Percentiles rank a stretch among this genome's conserved stretches.
Conservation (phyloP, 2,113 vertebrate species). For the Nibea albiflora region DNA sequence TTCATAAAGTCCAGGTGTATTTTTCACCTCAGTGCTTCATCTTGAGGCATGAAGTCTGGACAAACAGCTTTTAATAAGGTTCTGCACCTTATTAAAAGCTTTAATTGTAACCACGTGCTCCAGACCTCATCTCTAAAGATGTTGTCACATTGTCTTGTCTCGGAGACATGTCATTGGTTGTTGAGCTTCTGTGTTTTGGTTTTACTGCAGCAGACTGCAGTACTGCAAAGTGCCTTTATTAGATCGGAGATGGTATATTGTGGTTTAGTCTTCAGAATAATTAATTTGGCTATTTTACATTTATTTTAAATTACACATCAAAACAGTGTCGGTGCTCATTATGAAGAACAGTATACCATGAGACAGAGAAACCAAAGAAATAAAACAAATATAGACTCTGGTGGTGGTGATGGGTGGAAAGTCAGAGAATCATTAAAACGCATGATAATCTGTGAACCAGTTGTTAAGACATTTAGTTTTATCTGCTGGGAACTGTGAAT, state of each 20-base stretch:
- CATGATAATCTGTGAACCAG: background rate
- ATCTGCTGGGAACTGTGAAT: background rate
- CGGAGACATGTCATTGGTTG: background rate
- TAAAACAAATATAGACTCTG: background rate
- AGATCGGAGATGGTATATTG: background rate
- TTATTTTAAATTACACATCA: background rate
- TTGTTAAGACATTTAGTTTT: background rate
- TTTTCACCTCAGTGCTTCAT: slow-evolving; percentile 10
- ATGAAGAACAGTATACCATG: slow-evolving; percentile 4
- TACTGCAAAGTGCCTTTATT: background rate
- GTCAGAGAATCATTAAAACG: background rate
- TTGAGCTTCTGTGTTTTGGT: slow-evolving; percentile 17
- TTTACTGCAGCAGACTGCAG: background rate
- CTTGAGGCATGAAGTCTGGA: slow-evolving; percentile 10
- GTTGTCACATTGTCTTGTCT: slow-evolving; percentile 20
- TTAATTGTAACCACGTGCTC: slow-evolving; percentile 10
- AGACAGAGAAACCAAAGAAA: slow-evolving; percentile 5
- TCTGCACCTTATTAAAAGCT: slow-evolving; percentile 23
- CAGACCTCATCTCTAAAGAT: slow-evolving; percentile 33
- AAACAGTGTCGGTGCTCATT: background rate
- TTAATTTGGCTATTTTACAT: background rate
- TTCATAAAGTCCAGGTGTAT: slow-evolving; percentile 39
- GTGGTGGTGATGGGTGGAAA: background rate
- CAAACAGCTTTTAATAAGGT: slow-evolving; percentile 28
- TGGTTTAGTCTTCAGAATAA: background rate